Base-by-base conservation (phyloP, 2,888 invertebrate species). In the Pollenia angustigena region DNA sequence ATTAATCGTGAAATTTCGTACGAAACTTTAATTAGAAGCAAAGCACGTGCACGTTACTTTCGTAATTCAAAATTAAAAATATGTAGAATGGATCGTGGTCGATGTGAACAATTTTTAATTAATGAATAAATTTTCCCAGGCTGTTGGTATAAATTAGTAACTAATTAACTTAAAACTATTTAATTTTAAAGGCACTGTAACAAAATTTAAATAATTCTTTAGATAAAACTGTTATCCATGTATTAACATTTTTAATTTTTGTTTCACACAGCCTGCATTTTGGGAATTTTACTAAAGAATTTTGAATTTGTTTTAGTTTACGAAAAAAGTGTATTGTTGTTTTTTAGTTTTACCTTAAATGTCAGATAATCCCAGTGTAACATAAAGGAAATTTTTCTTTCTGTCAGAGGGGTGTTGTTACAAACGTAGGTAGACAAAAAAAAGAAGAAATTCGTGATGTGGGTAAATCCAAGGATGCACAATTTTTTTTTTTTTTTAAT, bases 361-460 rank as follows among this genome's bases (percentile, higher is more conserved):
- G 74, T 58, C 40, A 81, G 18, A 81, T 81, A 81, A 54, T 81
- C 42, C 74, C 74, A 81, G 42, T 74, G 74, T 23, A 66, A 1
- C 74, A 81, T 81, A 18, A 50, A 42, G 74, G 32, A 54, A 48
- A 48, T 66, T 72, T 64, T 32, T 46, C 6, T 62, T 58, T 56
- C 4, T 4, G n/a, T 71, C 40, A 23, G 8, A 44, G 44, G 16
- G 0, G 58, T 16, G 50, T 58, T 46, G 44, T 40, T 23, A n/a
- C n/a, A n/a, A 50, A 8, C 42, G 32, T 16, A 46, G 7, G 16
- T 40, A 18, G 23, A 42, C n/a, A 18, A 18, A 18, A 18, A 11
- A 9, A 18, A 23, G 32, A 54, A n/a, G n/a, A n/a, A n/a, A 4
- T 76, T 23, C 16, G 54, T 76, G 16, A 11, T 42, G 14, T 32